Conservation (phyloP, 1,140 invertebrate genomes). For the Drosophila saltans region DNA sequence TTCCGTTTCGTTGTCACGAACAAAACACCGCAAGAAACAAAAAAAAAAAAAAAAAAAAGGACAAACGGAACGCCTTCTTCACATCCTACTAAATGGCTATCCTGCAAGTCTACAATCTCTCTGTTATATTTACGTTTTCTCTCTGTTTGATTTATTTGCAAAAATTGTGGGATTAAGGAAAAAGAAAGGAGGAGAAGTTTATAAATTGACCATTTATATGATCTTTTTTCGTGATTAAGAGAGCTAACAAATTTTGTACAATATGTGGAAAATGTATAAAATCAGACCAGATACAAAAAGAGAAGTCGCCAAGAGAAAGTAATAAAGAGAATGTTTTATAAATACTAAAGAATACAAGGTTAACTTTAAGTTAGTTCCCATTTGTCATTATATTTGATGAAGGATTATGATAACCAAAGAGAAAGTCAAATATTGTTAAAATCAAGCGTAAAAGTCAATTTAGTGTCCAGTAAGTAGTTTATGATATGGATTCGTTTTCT, state of each 20-base stretch:
- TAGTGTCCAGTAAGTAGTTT: too few relatives aligned
- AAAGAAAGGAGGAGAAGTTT: too few relatives aligned
- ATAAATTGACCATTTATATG: not conserved
- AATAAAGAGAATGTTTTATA: too few relatives aligned
- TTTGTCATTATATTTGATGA: too few relatives aligned
- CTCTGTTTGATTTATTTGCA: not conserved
- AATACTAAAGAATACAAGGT: too few relatives aligned
- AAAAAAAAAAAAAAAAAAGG: not conserved
- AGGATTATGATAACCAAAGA: too few relatives aligned
- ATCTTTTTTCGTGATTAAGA: not conserved
- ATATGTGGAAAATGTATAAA: not conserved
- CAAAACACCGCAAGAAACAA: not conserved
- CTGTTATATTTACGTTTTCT: not conserved
- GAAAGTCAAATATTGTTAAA: too few relatives aligned
- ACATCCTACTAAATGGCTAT: not conserved
- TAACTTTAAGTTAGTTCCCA: too few relatives aligned
- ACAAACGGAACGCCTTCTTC: not conserved
- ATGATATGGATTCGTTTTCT: too few relatives aligned
- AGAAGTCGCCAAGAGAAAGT: not conserved
- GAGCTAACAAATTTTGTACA: not conserved
- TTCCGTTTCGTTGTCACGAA: conserved; percentile 2
- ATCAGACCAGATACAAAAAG: not conserved
- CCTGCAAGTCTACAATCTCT: not conserved
- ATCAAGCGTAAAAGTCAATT: too few relatives aligned
- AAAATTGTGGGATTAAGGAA: not conserved